Percentiles rank a stretch among this genome's conserved stretches.
phyloP scores from a whole-genome alignment of 2,797 vertebrate species.

The Hydrolagus colliei region DNA sequence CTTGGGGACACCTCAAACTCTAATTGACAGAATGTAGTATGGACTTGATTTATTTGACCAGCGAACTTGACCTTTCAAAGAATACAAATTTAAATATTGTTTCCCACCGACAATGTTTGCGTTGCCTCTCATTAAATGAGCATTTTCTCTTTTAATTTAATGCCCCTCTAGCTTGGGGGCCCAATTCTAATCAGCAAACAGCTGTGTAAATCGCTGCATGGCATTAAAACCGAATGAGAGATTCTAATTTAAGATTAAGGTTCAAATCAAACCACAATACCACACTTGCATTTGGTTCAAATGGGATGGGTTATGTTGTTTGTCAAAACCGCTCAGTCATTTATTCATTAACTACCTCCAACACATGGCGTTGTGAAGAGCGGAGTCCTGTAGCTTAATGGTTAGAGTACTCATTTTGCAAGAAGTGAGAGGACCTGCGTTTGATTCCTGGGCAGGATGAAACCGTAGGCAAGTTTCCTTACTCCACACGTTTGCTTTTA shows the following conservation, averaged over 20 bases:
- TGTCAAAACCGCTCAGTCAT: neutral
- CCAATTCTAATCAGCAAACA: constrained; percentile 28
- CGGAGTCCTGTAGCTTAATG: no score
- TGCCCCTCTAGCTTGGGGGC: constrained; percentile 1
- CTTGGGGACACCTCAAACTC: neutral
- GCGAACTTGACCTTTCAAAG: constrained; percentile 25
- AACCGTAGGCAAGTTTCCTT: no score
- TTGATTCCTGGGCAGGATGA: no score
- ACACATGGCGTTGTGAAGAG: no score
- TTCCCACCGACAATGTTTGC: constrained; percentile 26
- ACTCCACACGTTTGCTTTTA: no score
- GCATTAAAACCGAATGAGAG: constrained; percentile 19
- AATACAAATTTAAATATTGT: constrained; percentile 31
- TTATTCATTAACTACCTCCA: neutral
- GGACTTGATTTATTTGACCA: constrained; percentile 24
- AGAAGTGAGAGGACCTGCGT: no score
- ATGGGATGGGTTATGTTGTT: neutral
- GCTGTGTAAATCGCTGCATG: constrained; percentile 12
- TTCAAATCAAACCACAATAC: constrained; percentile 11
- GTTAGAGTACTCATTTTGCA: no score
- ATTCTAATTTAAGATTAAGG: constrained; percentile 20
- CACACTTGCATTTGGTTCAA: neutral
- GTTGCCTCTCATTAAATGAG: constrained; percentile 14
- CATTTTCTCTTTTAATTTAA: constrained; percentile 23
- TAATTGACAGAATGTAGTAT: constrained; percentile 10